Base-by-base conservation (phyloP, 2,888 invertebrate species). In the Rambutsinella grinnellia region DNA sequence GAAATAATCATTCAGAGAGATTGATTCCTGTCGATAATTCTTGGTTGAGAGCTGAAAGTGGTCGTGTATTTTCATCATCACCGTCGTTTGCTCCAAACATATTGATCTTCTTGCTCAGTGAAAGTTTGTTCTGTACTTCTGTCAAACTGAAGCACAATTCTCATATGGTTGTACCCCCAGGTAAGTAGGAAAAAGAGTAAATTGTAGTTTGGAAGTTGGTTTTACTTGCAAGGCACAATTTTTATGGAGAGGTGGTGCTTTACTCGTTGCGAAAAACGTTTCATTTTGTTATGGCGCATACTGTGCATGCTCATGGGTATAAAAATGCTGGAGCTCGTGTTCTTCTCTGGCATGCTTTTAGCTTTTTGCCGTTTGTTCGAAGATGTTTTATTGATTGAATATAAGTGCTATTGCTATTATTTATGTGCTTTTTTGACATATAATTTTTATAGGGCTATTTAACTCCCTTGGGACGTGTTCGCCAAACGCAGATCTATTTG, bases 401-500 rank as follows among this genome's bases (percentile, higher is more conserved):
- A n/a, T n/a, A n/a, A n/a, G n/a, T n/a, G n/a, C n/a, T n/a, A n/a
- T n/a, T n/a, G n/a, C n/a, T n/a, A n/a, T n/a, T n/a, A n/a, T n/a
- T n/a, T n/a, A n/a, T n/a, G n/a, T n/a, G n/a, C n/a, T n/a, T n/a
- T n/a, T n/a, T n/a, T n/a, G n/a, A n/a, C n/a, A n/a, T n/a, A n/a
- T n/a, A n/a, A n/a, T n/a, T n/a, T 47, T 76, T 79, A 10, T 58
- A 83, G 83, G 80, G 80, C 81, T 81, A 82, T 80, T 81, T 80
- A 75, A 82, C 81, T 83, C 83, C 83, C 82, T 81, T 83, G 81
- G 82, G 83, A 83, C 83, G 83, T 82, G 79, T 81, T 79, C 82
- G 81, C 81, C 83, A 81, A 82, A 79, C 71, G 74, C 79, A 89
- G 90, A 90, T 90, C 90, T 91, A 90, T 90, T 89, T 89, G 89